Conservation (phyloP, 1,140 invertebrate species). For the Drosophila nebulosa region DNA sequence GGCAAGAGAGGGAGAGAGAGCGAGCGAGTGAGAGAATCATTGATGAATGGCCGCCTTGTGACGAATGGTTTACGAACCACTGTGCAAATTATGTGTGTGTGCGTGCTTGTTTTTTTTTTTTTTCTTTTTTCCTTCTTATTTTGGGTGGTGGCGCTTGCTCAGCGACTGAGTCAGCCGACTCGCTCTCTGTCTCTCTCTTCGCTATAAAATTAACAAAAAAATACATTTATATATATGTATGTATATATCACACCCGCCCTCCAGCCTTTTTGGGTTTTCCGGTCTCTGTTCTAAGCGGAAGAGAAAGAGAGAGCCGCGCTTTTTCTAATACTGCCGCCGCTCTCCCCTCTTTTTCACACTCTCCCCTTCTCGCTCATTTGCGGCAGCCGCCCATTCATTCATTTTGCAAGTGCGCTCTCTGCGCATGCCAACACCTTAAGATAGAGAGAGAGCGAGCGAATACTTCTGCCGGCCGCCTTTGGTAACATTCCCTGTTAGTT, state of each 20-base stretch:
- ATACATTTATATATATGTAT: too few relatives aligned
- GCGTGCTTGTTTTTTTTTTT: constrained; percentile 29
- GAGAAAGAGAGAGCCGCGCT: constrained; percentile 44
- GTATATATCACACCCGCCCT: constrained; percentile 34
- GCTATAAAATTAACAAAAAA: constrained; percentile 42
- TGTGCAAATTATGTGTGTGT: constrained; percentile 52
- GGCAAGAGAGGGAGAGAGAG: not conserved
- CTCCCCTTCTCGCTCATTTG: constrained; percentile 15
- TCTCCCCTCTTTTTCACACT: constrained; percentile 10
- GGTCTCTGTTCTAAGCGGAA: constrained; percentile 8
- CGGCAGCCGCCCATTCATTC: constrained; percentile 52
- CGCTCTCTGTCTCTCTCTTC: constrained; percentile 20
- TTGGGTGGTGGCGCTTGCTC: constrained; percentile 67
- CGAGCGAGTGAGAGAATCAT: not conserved
- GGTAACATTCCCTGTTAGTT: not conserved
- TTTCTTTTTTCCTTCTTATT: constrained; percentile 13
- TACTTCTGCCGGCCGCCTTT: constrained; percentile 6
- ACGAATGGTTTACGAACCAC: constrained; percentile 43
- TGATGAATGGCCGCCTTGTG: constrained; percentile 39
- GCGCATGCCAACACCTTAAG: constrained; percentile 19
- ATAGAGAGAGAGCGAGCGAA: not conserved
- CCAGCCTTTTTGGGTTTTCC: constrained; percentile 48
- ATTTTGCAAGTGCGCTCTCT: constrained; percentile 22
- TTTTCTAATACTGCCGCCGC: constrained; percentile 48
- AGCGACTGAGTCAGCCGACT: constrained; percentile 20